Conservation (phyloP, 2,888 invertebrate species). For the Sesamia inferens region DNA sequence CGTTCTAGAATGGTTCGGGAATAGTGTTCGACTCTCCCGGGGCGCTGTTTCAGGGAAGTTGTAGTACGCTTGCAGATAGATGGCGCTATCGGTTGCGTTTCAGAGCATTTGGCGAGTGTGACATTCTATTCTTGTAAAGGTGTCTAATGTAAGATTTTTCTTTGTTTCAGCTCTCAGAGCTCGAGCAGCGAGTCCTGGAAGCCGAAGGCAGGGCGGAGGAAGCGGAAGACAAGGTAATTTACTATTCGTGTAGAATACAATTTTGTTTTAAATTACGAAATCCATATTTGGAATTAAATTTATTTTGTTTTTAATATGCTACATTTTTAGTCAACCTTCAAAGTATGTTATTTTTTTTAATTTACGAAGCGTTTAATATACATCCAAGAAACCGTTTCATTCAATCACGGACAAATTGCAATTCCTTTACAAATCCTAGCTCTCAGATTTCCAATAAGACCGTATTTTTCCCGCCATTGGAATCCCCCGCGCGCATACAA, state of each 20-base stretch:
- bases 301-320: neutral
- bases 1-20: constrained; percentile 56
- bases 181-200: constrained; percentile 97
- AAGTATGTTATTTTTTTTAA: neutral
- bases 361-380: neutral
- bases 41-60: constrained; percentile 35
- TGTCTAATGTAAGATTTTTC: constrained; percentile 50
- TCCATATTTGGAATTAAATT: neutral
- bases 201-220: constrained; percentile 98
- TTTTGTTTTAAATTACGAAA: neutral
- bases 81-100: constrained; percentile 74
- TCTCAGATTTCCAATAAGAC: constrained; percentile 57
- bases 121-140: constrained; percentile 15
- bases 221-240: constrained; percentile 97
- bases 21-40: constrained; percentile 41
- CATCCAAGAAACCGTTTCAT: constrained; percentile 21
- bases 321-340: neutral
- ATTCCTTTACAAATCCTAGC: constrained; percentile 54
- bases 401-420: constrained; percentile 54
- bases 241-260: neutral
- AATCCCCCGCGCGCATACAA: constrained; percentile 47
- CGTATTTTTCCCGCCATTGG: constrained; percentile 55
- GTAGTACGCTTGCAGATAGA: constrained; percentile 64
- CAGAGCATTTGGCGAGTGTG: constrained; percentile 5
- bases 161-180: constrained; percentile 96